phyloP scores from a whole-genome alignment of 2,113 vertebrate species.

The Lamprotornis superbus region DNA sequence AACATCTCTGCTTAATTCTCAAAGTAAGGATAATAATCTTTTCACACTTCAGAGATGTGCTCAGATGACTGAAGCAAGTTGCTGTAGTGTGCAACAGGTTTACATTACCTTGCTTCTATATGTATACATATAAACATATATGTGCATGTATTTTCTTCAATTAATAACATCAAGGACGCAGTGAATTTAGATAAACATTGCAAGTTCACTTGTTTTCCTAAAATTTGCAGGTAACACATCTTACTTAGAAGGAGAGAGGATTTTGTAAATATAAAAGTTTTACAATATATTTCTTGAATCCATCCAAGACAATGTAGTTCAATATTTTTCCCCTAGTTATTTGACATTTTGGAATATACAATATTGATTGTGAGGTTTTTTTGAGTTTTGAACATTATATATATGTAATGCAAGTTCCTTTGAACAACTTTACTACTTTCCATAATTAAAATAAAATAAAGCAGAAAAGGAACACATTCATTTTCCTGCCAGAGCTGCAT shows the following conservation, averaged over 20 bases:
- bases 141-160: not conserved
- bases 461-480: not conserved
- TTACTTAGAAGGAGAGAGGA: not conserved
- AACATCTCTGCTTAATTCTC: not conserved
- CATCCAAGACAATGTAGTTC: not conserved
- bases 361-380: not conserved
- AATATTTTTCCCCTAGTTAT: not conserved
- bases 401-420: not conserved
- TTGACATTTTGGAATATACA: not conserved
- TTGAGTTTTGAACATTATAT: not conserved
- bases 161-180: not conserved
- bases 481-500: slow-evolving; percentile 6
- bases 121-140: not conserved
- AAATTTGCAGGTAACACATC: not conserved
- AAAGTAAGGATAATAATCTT: not conserved
- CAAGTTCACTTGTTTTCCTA: not conserved
- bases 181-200: not conserved
- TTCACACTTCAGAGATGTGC: not conserved
- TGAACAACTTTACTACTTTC: slow-evolving; percentile 5
- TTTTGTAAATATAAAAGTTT: not conserved
- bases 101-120: not conserved
- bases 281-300: not conserved
- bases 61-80: not conserved
- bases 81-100: not conserved
- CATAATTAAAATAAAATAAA: slow-evolving; percentile 56